A percentile compares a stretch with the other conserved stretches of the same genome.
These are phyloP conservation scores for Balaenoptera acutorostrata DNA, from an alignment of 2,113 vertebrate species.

Conservation along the genomic window DNA sequence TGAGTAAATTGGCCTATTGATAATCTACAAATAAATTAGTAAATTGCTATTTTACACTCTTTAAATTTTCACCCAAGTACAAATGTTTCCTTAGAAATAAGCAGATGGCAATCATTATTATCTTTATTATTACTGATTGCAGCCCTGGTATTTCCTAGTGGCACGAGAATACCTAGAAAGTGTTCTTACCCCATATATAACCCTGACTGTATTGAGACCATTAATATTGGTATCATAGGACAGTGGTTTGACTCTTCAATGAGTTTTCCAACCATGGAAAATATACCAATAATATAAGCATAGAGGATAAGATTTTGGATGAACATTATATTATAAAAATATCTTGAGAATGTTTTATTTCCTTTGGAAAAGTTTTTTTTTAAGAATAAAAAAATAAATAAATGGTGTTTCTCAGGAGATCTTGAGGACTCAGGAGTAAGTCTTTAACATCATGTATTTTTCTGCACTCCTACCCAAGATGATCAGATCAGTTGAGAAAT, in stretches of 20 bases:
- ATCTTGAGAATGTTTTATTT: neutral
- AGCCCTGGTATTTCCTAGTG: neutral
- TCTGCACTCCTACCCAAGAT: neutral
- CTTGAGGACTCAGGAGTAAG: neutral
- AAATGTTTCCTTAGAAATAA: conserved; percentile 17
- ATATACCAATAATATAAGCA: neutral
- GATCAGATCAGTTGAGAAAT: neutral
- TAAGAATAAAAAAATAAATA: neutral
- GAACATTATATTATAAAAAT: neutral
- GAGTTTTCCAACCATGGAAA: neutral
- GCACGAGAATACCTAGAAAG: neutral
- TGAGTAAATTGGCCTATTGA: neutral
- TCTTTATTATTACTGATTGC: neutral
- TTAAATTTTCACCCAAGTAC: neutral
- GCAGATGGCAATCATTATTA: neutral
- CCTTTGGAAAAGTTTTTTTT: neutral
- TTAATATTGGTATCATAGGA: neutral
- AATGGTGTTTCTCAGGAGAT: neutral
- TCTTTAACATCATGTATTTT: neutral
- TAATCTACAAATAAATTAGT: neutral
- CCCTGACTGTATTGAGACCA: neutral
- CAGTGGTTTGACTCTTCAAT: neutral
- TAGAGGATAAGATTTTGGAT: neutral
- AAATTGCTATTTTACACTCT: neutral
- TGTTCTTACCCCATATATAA: neutral